Percentiles rank a stretch among this genome's conserved stretches.
Evolutionary conservation across 92 coral and sea anemone genomes (phyloP).

Genomic region (Porites evermanni): DNA sequence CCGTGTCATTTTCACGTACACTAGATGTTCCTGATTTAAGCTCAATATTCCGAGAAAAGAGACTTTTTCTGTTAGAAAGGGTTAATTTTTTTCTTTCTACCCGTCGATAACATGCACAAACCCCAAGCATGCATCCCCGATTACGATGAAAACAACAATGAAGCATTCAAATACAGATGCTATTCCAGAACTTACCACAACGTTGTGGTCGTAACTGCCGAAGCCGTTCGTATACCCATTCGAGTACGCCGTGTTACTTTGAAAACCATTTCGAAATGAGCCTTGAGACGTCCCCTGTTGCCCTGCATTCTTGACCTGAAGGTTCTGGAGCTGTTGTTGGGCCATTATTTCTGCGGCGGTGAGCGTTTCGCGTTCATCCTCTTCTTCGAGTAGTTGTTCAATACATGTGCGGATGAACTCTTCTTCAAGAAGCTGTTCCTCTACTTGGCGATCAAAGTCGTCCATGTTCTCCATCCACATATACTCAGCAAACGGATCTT

Average conservation of each 20-base stretch:
- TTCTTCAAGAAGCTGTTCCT: constrained; percentile 89
- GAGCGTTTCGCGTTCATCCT: constrained; percentile 96
- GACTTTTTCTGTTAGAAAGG: not conserved
- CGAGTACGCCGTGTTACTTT: constrained; percentile 56
- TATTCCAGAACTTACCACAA: constrained; percentile 78
- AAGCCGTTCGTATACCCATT: constrained; percentile 73
- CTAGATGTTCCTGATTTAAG: not conserved
- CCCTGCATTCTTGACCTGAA: constrained; percentile 60
- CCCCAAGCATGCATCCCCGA: constrained; percentile 4
- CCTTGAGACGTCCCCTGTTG: constrained; percentile 73
- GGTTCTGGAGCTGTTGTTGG: constrained; percentile 86
- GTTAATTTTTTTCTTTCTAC: not conserved
- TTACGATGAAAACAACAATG: constrained; percentile 17
- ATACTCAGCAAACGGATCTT: constrained; percentile 74
- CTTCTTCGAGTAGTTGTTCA: constrained; percentile 98
- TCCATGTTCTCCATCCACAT: constrained; percentile 94
- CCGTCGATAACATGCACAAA: constrained; percentile 22
- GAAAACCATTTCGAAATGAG: constrained; percentile 63
- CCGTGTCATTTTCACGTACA: too few species aligned
- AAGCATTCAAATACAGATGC: constrained; percentile 36
- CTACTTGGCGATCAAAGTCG: constrained; percentile 82
- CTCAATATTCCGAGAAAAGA: not conserved
- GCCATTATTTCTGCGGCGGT: constrained; percentile 89
- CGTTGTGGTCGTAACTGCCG: constrained; percentile 46
- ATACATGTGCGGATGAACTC: constrained; percentile 98